Evolutionary conservation across 1,140 invertebrate species (phyloP), one percentile per base, ranked within the genome.

Genomic region (Drosophila aff.): DNA sequence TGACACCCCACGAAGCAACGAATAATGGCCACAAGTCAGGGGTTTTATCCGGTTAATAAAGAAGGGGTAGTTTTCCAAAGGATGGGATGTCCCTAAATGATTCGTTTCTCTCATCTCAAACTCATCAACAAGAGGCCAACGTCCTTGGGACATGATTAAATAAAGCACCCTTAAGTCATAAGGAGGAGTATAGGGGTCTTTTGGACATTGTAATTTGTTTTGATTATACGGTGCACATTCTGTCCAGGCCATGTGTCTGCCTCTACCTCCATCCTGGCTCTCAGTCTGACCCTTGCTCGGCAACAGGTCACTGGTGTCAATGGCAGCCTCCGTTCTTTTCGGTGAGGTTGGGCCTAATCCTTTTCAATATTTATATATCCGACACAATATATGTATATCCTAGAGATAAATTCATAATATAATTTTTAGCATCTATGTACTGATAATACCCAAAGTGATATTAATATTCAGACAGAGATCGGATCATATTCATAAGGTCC

Each of bases 131-230:
- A 36, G 18, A 38, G 46, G 46, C 38, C 65, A 44, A 36, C 33
- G 46, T 36, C 23, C 11, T 60, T 50, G 16, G 52, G 66, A 18
- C 10, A 33, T 67, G 71, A 69, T 53, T 61, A 40, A 53, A 46
- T 46, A 23, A 47, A 47, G 16, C 23, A 53, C 1, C 38, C 11
- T 13, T n/a, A 36, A 16, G 9, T 26, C 6, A 2, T 28, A 9
- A 21, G 38, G 23, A 23, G 28, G 4, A 18, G 21, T 2, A 36
- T 40, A 15, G 33, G 23, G 33, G 13, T 55, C 18, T 16, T 55
- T 1, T 13, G n/a, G 46, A 1, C 38, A 13, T 10, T n/a, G 18
- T 21, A 41, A n/a, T n/a, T 26, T 10, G 3, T 43, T 6, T 44
- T 44, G 21, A 47, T 47, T 47, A 47, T 15, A 15, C 15, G 44